These are phyloP conservation scores for Hypsibius dujardini DNA, from an alignment of 1,140 invertebrate genomes.

Conservation along the genomic window DNA sequence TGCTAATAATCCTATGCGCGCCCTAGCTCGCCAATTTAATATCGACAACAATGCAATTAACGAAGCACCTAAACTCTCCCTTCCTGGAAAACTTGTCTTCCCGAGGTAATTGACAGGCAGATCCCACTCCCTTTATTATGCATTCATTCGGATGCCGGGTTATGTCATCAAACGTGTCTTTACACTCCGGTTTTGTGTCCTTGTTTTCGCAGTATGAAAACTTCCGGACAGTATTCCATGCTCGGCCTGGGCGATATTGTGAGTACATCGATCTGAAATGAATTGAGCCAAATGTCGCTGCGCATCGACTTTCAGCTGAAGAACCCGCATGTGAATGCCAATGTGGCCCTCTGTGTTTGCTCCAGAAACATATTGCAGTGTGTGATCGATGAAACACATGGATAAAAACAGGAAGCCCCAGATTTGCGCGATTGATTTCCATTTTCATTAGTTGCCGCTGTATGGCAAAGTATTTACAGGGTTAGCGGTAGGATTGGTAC, in stretches of 20 bases:
- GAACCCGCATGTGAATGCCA: too few relatives aligned
- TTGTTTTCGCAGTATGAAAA: slow-evolving; percentile 54
- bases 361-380: too few relatives aligned
- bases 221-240: slow-evolving; percentile 88
- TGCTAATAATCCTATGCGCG: slow-evolving; percentile 74
- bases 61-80: slow-evolving; percentile 76
- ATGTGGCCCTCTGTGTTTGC: too few relatives aligned
- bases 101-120: slow-evolving; percentile 38
- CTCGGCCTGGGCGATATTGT: slow-evolving; percentile 87
- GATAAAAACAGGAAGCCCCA: too few relatives aligned
- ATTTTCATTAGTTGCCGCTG: too few relatives aligned
- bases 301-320: too few relatives aligned
- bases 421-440: too few relatives aligned
- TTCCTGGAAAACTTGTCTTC: slow-evolving; percentile 90
- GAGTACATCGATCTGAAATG: too few relatives aligned
- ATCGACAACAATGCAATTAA: slow-evolving; percentile 56
- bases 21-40: slow-evolving; percentile 69
- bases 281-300: too few relatives aligned
- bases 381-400: too few relatives aligned
- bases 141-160: not conserved
- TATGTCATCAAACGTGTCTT: slow-evolving; percentile 16
- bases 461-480: too few relatives aligned
- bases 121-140: slow-evolving; percentile 9
- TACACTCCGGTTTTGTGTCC: slow-evolving; percentile 13
- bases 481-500: too few relatives aligned